Percentiles rank a stretch among this genome's conserved stretches.
Conservation (phyloP, 2,888 invertebrate genomes). For the Eucera pruinosa region DNA sequence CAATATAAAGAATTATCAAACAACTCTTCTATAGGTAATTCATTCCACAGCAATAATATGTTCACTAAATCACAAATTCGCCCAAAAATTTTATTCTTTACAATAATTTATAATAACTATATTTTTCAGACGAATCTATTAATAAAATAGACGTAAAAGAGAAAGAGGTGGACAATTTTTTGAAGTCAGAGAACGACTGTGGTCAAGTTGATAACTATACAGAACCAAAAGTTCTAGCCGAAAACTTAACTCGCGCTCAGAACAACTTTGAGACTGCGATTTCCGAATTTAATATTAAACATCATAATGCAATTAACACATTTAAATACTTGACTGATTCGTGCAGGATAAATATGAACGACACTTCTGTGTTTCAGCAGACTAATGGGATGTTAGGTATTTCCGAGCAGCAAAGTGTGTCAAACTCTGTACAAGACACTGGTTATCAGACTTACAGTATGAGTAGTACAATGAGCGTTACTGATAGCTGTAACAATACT, state of each 20-base stretch:
- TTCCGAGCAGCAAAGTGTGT: conserved; percentile 73
- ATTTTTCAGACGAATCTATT: conserved; percentile 36
- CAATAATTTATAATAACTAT: neutral
- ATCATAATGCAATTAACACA: neutral
- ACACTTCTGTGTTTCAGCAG: conserved; percentile 69
- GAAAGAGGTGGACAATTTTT: neutral
- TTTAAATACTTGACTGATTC: conserved; percentile 58
- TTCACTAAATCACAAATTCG: neutral
- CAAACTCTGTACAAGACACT: conserved; percentile 77
- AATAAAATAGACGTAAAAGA: neutral
- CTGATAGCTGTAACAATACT: conserved; percentile 71
- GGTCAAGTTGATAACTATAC: neutral
- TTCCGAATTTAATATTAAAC: conserved; percentile 5
- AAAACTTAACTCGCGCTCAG: neutral
- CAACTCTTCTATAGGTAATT: conserved; percentile 47
- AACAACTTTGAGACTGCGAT: neutral
- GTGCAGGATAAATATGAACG: conserved; percentile 68
- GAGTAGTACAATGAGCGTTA: conserved; percentile 69
- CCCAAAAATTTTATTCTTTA: neutral
- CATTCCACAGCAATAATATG: neutral
- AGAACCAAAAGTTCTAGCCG: conserved; percentile 11
- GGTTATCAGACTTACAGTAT: conserved; percentile 81
- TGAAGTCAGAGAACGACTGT: conserved; percentile 1
- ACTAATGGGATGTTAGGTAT: conserved; percentile 72
- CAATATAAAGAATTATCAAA: conserved; percentile 49